Evolutionary conservation across 2,113 vertebrate genomes (phyloP).

Genomic region (Uropsilus gracilis): DNA sequence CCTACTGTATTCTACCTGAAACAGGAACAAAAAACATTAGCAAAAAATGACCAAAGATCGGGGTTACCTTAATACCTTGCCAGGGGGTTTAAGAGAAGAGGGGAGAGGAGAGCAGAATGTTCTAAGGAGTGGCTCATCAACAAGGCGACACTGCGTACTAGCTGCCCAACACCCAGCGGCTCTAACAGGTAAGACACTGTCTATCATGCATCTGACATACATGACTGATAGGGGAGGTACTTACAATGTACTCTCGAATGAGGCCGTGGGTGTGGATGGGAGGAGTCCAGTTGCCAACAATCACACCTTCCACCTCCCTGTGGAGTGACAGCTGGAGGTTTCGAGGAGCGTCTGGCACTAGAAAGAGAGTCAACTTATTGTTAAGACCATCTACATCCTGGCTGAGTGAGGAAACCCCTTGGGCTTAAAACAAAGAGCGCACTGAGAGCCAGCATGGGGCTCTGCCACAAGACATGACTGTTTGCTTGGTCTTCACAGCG

Average conservation of each 20-base stretch:
- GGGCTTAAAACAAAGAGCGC: not conserved
- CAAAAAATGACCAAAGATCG: not conserved
- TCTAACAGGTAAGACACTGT: not conserved
- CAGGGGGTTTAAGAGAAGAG: not conserved
- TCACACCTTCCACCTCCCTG: slow-evolving; percentile 88
- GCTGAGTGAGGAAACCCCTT: not conserved
- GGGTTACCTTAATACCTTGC: not conserved
- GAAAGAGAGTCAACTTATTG: slow-evolving; percentile 36
- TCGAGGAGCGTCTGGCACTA: slow-evolving; percentile 94
- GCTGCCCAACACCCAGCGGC: not conserved
- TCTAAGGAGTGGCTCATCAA: rapidly evolving
- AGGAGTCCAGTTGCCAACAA: slow-evolving; percentile 89
- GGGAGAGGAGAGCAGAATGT: rapidly evolving
- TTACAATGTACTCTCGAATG: slow-evolving; percentile 96
- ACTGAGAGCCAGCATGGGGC: not conserved
- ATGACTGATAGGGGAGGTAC: slow-evolving; percentile 57
- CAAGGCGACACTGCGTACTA: not conserved
- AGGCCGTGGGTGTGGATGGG: slow-evolving; percentile 92
- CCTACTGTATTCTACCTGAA: slow-evolving; percentile 93
- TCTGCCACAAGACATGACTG: not conserved
- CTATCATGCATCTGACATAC: rapidly evolving
- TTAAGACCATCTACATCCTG: not conserved
- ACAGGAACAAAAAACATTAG: not conserved
- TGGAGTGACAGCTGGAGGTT: slow-evolving; percentile 92
- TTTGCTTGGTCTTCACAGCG: rapidly evolving